These are phyloP conservation scores for Drosophila trapezifrons DNA, from an alignment of 1,140 invertebrate species.

Conservation along the genomic window DNA sequence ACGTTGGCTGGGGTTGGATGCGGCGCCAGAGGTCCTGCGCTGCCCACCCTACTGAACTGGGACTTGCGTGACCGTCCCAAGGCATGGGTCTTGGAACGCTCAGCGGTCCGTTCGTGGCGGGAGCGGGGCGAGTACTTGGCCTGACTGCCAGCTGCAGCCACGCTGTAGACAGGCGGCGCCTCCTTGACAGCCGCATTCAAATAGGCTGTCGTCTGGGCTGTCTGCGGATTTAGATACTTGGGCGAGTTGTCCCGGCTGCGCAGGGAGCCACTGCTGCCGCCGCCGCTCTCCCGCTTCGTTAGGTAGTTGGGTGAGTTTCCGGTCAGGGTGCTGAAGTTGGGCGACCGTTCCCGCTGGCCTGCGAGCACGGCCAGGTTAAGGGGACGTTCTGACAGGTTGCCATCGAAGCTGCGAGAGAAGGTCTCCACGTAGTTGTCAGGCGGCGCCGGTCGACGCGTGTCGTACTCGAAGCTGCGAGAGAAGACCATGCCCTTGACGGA, in stretches of 20 bases:
- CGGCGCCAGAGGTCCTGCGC: conserved; percentile 26
- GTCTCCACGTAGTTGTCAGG: conserved; percentile 77
- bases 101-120: conserved; percentile 68
- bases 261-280: conserved; percentile 64
- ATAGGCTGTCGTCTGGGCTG: conserved; percentile 66
- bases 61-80: conserved; percentile 75
- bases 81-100: conserved; percentile 71
- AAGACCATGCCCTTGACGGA: conserved; percentile 82
- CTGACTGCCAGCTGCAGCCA: conserved; percentile 22
- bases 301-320: conserved; percentile 83
- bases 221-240: conserved; percentile 69
- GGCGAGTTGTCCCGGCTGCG: conserved; percentile 79
- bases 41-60: conserved; percentile 67
- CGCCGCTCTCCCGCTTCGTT: conserved; percentile 71
- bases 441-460: conserved; percentile 68
- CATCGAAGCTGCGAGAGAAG: conserved; percentile 83
- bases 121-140: conserved; percentile 66
- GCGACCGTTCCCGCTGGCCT: conserved; percentile 64
- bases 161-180: conserved; percentile 73
- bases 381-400: conserved; percentile 74
- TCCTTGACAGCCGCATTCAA: conserved; percentile 78
- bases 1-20: conserved; percentile 21
- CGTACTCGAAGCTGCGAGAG: conserved; percentile 83
- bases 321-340: conserved; percentile 79
- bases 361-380: conserved; percentile 39